phyloP scores from a whole-genome alignment of 2,888 invertebrate genomes.

The Timema cristinae region DNA sequence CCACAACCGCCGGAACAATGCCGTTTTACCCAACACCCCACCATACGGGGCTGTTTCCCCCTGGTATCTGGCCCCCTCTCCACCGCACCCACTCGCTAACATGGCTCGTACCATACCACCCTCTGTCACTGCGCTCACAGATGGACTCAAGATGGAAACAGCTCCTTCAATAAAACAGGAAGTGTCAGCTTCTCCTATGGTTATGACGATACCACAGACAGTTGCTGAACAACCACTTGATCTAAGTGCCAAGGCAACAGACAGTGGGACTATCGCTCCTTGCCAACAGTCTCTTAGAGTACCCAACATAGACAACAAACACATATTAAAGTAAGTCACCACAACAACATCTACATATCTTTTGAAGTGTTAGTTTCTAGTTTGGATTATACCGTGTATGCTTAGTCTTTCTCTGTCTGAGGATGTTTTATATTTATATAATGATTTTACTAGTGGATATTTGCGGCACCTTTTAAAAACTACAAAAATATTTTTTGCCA shows the following conservation, averaged over 20 bases:
- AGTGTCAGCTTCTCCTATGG: conserved; percentile 42
- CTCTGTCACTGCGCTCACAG: neutral
- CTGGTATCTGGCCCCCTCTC: conserved; percentile 45
- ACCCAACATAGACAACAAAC: conserved; percentile 51
- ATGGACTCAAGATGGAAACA: conserved; percentile 16
- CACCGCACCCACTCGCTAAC: conserved; percentile 44
- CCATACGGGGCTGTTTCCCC: conserved; percentile 38
- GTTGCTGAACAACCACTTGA: conserved; percentile 73
- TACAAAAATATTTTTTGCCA: no score
- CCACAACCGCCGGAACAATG: conserved; percentile 29
- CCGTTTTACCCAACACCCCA: conserved; percentile 41
- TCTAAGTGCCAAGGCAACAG: conserved; percentile 66
- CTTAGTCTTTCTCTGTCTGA: no score
- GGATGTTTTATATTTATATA: no score
- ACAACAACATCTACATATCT: no score
- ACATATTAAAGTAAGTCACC: conserved; percentile 66
- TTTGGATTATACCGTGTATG: no score
- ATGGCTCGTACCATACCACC: conserved; percentile 11
- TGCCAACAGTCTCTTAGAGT: conserved; percentile 37
- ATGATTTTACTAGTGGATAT: no score
- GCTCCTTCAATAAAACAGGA: conserved; percentile 17
- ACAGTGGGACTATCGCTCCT: conserved; percentile 14
- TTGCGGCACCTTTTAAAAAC: no score
- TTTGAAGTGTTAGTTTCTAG: no score
- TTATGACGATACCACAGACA: conserved; percentile 45